Conservation (phyloP, 1,140 invertebrate species). For the Drosophila arawakana region DNA sequence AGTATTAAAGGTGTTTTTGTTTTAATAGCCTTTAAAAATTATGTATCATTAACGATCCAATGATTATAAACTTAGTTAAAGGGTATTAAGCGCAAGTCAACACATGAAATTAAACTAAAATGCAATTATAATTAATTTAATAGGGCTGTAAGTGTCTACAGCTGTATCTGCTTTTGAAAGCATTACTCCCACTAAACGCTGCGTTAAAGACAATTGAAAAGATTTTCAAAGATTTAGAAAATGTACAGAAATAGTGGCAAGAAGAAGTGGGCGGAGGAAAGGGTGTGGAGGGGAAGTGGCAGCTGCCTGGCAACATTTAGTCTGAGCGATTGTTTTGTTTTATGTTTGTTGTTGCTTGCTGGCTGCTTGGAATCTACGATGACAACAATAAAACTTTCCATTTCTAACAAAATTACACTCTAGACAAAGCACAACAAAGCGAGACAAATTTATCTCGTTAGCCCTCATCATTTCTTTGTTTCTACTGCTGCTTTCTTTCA, state of each 20-base stretch:
- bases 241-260: conserved; percentile 25
- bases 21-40: no score
- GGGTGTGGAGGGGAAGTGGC: not conserved
- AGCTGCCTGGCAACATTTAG: conserved; percentile 71
- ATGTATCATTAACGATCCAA: not conserved
- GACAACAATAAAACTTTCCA: conserved; percentile 78
- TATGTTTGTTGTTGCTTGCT: conserved; percentile 2
- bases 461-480: conserved; percentile 37
- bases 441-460: conserved; percentile 75
- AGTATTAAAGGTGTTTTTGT: no score
- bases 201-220: conserved; percentile 58
- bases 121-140: conserved; percentile 14
- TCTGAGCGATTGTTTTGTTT: conserved; percentile 59
- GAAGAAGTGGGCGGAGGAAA: no score
- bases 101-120: not conserved
- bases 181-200: conserved; percentile 18
- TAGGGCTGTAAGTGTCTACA: not conserved
- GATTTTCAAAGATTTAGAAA: conserved; percentile 67
- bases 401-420: conserved; percentile 76
- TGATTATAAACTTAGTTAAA: conserved; percentile 6
- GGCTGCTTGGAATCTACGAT: conserved; percentile 53
- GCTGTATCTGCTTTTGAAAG: not conserved
- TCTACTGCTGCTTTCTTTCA: conserved; percentile 12
- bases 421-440: conserved; percentile 41
- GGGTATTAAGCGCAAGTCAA: not conserved